phyloP scores from a whole-genome alignment of 2,797 vertebrate species.

The Uromys caudimaculatus region DNA sequence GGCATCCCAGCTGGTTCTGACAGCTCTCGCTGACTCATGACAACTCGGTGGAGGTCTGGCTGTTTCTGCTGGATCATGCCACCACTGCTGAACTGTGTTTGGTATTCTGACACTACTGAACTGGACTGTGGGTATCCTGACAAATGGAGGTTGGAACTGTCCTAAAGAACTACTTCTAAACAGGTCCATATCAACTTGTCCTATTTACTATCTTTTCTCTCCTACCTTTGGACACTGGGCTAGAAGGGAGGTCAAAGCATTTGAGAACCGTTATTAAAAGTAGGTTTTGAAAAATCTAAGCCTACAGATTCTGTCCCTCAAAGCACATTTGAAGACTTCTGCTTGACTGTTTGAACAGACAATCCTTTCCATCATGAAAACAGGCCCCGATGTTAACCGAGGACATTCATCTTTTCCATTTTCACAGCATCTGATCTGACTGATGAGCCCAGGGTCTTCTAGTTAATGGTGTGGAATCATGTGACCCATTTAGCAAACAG shows the following conservation, averaged over 20 bases:
- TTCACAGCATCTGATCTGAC: not conserved
- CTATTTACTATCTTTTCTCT: not conserved
- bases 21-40: not conserved
- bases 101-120: not conserved
- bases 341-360: not conserved
- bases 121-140: not conserved
- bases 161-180: not conserved
- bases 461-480: not conserved
- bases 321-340: not conserved
- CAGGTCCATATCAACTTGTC: not conserved
- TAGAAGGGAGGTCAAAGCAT: not conserved
- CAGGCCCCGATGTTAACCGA: not conserved
- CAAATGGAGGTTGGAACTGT: not conserved
- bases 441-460: not conserved
- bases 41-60: not conserved
- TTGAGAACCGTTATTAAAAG: not conserved
- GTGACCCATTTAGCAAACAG: not conserved
- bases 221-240: not conserved
- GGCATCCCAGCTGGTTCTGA: not conserved
- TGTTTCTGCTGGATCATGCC: not conserved
- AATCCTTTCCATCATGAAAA: not conserved
- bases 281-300: not conserved
- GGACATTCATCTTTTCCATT: not conserved
- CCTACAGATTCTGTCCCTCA: not conserved
- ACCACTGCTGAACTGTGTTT: not conserved